Evolutionary conservation across 2,113 vertebrate species (phyloP), one percentile per base, ranked within the genome.

Genomic region (Butastur rufipennis): DNA sequence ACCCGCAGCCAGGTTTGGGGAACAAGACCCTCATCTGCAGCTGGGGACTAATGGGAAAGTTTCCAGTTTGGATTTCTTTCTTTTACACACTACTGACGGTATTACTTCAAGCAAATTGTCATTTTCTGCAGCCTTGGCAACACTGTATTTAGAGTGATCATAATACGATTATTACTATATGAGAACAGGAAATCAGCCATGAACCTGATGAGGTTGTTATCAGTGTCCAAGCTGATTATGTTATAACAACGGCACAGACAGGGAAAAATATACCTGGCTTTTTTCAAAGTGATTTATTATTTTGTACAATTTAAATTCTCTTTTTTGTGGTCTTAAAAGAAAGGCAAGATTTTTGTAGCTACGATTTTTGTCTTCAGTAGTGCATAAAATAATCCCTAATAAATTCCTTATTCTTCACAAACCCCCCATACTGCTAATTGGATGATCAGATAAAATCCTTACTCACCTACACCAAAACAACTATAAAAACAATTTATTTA

Each of bases 151-250:
- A 80, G 40, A 14, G 72, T 86, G 85, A 88, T 92, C 61, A 77
- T 95, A 86, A 86, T 63, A 52, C 0, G 0, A 93, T 95, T 90
- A 93, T 90, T 80, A 53, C 58, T 88, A 29, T n/a, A 62, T 53
- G 42, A 86, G 68, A 93, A 38, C 9, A 11, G 53, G 62, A 94
- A 93, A 90, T 94, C 96, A 94, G 38, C 88, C 90, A 66, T 92
- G 82, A 93, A 77, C 68, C 53, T 66, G 75, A 77, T 92, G 59
- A 96, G 25, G 42, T 32, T 82, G 58, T 71, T 92, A 91, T 83
- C 75, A 80, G 67, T 34, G 67, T 71, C 88, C 90, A 88, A 63
- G 67, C 58, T 83, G 82, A 95, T 66, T 67, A 65, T 56, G 25
- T 70, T 93, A 34, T 17, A 91, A 66, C 53, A 87, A 78, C 6